These are phyloP conservation scores for Regulus satrapa DNA, from an alignment of 2,113 vertebrate species.

Conservation along the genomic window DNA sequence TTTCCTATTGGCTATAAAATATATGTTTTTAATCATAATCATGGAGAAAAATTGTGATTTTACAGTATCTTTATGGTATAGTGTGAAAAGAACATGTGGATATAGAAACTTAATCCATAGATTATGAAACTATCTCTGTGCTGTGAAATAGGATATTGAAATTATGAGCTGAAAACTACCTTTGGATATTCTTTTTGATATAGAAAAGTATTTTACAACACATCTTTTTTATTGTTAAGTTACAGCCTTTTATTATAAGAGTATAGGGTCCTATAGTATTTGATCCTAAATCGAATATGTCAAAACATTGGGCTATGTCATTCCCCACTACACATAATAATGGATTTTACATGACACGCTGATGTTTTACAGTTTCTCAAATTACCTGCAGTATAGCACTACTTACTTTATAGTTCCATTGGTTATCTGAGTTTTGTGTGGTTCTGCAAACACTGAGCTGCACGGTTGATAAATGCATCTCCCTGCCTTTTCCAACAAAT, in stretches of 20 bases:
- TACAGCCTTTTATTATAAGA: not conserved
- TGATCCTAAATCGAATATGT: not conserved
- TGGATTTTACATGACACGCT: not conserved
- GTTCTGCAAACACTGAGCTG: not conserved
- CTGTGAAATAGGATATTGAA: not conserved
- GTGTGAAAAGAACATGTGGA: not conserved
- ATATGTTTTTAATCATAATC: not conserved
- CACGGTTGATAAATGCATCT: not conserved
- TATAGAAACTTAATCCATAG: not conserved
- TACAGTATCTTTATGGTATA: not conserved
- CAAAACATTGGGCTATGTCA: not conserved
- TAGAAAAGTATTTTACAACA: not conserved
- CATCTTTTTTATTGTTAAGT: not conserved
- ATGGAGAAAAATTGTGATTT: not conserved
- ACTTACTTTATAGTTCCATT: not conserved
- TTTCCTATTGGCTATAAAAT: not conserved
- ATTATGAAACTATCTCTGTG: not conserved
- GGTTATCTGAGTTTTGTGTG: not conserved
- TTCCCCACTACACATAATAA: not conserved
- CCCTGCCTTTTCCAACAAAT: not conserved
- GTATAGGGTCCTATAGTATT: too few relatives aligned
- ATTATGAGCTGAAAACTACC: not conserved
- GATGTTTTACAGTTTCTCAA: not conserved
- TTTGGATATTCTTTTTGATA: not conserved
- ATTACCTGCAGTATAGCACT: not conserved